Base-by-base conservation (phyloP, 2,888 invertebrate genomes). In the Trichogramma dendrolimi region DNA sequence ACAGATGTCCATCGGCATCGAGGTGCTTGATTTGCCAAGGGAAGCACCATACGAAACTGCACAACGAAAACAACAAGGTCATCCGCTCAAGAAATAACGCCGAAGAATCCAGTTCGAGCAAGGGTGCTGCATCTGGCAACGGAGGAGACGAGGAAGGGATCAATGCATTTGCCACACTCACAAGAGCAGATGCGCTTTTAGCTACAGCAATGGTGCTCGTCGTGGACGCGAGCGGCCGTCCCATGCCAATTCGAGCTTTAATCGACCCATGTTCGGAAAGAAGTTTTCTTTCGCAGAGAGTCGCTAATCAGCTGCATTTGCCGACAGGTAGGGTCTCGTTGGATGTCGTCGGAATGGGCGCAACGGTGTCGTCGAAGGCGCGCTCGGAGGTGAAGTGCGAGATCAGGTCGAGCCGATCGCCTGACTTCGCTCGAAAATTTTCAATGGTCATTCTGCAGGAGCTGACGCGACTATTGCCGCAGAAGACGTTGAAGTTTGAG, bases 261-360 rank as follows among this genome's bases (percentile, higher is more conserved):
- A 55, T 55, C 14, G 55, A 55, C 14, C 47, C 55, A 5, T 8
- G 55, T 8, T 39, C 55, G 1, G 47, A 55, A 8, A 2, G 47
- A 11, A 47, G 43, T 7, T 55, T 55, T 7, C 46, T 55, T 42
- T 7, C 55, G n/a, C 39, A 55, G 55, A 38, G 47, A 4, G 40
- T 47, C 10, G 8, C 40, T 38, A 43, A 14, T 14, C 43, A 43
- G 53, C 11, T 43, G 14, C 14, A 42, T 1, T 10, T 39, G 7
- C 4, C 6, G 14, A 43, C 2, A 2, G 43, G 27, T 4, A 3
- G n/a, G 40, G 40, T 51, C 6, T 51, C 51, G 5, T 4, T 51
- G 6, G 10, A 39, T 4, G 51, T 51, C 5, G 41, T 41, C 10
- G 51, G 51, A 4, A 41, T 51, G 10, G 51, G 51, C 7, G 51